Conservation (phyloP, 2,888 invertebrate species). For the Epinotia demarniana region DNA sequence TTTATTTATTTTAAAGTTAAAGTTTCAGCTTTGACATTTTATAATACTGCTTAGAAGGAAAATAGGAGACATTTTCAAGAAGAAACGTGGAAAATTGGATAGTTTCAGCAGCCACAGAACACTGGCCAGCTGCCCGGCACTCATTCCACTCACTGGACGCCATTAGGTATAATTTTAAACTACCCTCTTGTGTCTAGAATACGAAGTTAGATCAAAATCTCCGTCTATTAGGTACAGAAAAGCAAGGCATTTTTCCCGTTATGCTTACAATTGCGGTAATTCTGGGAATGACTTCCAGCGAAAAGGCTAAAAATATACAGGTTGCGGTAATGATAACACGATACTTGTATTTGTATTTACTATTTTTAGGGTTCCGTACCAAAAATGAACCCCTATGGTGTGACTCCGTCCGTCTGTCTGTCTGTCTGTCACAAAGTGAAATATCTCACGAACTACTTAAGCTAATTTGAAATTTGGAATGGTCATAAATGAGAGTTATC, state of each 20-base stretch:
- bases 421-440: too few relatives aligned
- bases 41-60: neutral
- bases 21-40: neutral
- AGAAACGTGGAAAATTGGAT: slow-evolving; percentile 39
- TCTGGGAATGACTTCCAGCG: neutral
- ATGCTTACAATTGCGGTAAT: neutral
- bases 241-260: neutral
- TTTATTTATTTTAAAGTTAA: neutral
- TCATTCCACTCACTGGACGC: slow-evolving; percentile 35
- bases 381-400: too few relatives aligned
- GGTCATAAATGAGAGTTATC: too few relatives aligned
- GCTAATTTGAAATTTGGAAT: too few relatives aligned
- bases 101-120: slow-evolving; percentile 12
- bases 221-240: slow-evolving; percentile 20
- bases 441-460: too few relatives aligned
- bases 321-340: neutral
- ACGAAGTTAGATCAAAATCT: slow-evolving; percentile 33
- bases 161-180: slow-evolving; percentile 40
- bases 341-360: neutral
- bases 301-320: too few relatives aligned
- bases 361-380: too few relatives aligned
- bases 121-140: slow-evolving; percentile 36
- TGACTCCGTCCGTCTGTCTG: too few relatives aligned
- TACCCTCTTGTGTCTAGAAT: slow-evolving; percentile 34
- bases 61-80: slow-evolving; percentile 1